Base-by-base conservation (phyloP, 2,797 vertebrate species). In the Nyctalus aviator region DNA sequence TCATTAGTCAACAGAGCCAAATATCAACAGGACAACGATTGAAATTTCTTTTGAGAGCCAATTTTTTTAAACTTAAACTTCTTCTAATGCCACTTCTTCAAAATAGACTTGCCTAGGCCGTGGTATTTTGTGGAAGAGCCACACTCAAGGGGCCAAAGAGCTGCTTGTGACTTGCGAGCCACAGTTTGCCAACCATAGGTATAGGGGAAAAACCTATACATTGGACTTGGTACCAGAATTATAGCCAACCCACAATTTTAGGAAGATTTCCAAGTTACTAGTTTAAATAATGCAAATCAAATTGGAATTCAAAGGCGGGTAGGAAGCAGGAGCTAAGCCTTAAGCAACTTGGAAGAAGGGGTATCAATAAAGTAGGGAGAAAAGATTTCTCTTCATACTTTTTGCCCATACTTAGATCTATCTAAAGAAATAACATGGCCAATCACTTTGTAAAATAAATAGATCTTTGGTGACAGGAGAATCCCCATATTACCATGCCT, bases 271-370 rank as follows among this genome's bases (percentile, higher is more conserved):
- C 25, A 12, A 73, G 18, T 32, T 77, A 64, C 25, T 64, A n/a
- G 27, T n/a, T 95, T 62, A 92, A 95, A 90, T 13, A 86, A 84
- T 14, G 48, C 18, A 62, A 93, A 87, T 81, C 57, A 95, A 88
- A 90, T 32, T 46, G 25, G 41, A 18, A 86, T 76, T 15, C 75
- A 88, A 95, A 73, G 66, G 23, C 88, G 2, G 8, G 48, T 73
- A 81, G 25, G 44, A 77, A 84, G 30, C n/a, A 66, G 48, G 15
- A 32, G 21, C 2, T n/a, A 79, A 64, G 13, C 59, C 77, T 84
- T 93, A 62, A 55, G 20, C 72, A 78, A 78, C 35, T 71, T 44
- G 37, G 66, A 44, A 30, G 30, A 11, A 15, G 15, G 50, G 62
- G 14, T n/a, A 32, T 57, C 8, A 14, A 59, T 76, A 55, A 81